A percentile compares a stretch with the other conserved stretches of the same genome.
Evolutionary conservation across 2,113 vertebrate species (phyloP).

Genomic region (Platichthys flesus): DNA sequence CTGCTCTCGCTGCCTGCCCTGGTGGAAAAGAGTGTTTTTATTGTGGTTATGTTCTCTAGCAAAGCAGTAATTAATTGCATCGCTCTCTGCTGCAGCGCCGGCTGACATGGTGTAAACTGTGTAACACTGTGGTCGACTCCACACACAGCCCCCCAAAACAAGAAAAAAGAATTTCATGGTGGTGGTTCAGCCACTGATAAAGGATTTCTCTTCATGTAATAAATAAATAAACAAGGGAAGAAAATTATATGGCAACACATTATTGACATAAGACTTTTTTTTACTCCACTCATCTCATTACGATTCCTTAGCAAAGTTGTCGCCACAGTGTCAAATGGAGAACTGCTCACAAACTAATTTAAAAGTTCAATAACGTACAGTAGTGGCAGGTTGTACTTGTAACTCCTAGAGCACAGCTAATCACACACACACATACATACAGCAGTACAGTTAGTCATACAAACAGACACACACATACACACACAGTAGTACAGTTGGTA

Average conservation of each 20-base stretch:
- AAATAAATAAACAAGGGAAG: slow-evolving; percentile 51
- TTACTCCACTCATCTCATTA: slow-evolving; percentile 49
- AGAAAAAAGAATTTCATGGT: slow-evolving; percentile 62
- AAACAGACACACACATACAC: slow-evolving; percentile 27
- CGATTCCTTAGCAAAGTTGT: slow-evolving; percentile 51
- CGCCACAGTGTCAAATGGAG: slow-evolving; percentile 52
- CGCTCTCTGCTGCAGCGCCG: slow-evolving; percentile 40
- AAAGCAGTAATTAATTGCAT: slow-evolving; percentile 52
- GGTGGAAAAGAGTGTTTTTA: slow-evolving; percentile 42
- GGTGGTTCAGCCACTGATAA: slow-evolving; percentile 63
- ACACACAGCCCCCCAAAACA: slow-evolving; percentile 14
- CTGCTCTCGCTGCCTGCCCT: slow-evolving; percentile 17
- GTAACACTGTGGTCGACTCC: slow-evolving; percentile 46
- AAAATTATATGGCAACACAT: slow-evolving; percentile 61
- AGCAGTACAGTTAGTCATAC: not conserved
- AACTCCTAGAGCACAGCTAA: slow-evolving; percentile 42
- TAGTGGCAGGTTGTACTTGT: slow-evolving; percentile 29
- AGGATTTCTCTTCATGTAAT: slow-evolving; percentile 62
- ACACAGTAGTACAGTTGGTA: not conserved
- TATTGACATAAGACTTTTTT: slow-evolving; percentile 47
- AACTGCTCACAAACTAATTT: slow-evolving; percentile 57
- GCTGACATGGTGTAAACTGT: slow-evolving; percentile 41
- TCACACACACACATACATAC: slow-evolving; percentile 26
- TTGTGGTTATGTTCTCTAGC: slow-evolving; percentile 51
- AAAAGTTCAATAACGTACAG: slow-evolving; percentile 57